phyloP scores from a whole-genome alignment of 2,113 vertebrate genomes.

The Nicator chloris region DNA sequence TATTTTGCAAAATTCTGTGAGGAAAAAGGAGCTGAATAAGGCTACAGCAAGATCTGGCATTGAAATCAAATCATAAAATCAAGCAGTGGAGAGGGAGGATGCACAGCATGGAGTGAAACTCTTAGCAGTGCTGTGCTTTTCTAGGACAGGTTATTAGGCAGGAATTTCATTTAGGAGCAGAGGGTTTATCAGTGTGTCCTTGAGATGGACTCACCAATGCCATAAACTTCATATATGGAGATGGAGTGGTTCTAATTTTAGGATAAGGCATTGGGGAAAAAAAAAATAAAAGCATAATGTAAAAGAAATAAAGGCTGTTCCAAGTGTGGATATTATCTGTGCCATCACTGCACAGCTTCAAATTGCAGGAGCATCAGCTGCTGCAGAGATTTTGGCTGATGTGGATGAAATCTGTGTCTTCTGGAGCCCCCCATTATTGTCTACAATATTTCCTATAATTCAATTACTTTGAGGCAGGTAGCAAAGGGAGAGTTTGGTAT shows the following conservation, averaged over 20 bases:
- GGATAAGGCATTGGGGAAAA: neutral
- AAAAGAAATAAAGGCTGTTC: neutral
- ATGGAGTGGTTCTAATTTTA: neutral
- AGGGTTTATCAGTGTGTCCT: slow-evolving; percentile 7
- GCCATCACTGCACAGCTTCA: neutral
- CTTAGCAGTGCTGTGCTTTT: neutral
- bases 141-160: neutral
- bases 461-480: neutral
- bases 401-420: neutral
- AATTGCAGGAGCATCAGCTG: neutral
- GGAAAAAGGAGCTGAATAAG: neutral
- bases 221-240: neutral
- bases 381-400: neutral
- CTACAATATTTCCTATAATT: neutral
- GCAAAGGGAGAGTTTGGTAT: neutral
- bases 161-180: neutral
- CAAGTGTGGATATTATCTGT: neutral
- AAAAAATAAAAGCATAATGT: rapidly evolving
- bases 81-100: neutral
- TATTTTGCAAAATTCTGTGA: neutral
- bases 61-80: neutral
- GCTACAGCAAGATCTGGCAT: neutral
- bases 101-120: neutral
- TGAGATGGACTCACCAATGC: neutral
- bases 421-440: neutral